phyloP scores from a whole-genome alignment of 1,140 invertebrate genomes.

The Calephelis nemesis region DNA sequence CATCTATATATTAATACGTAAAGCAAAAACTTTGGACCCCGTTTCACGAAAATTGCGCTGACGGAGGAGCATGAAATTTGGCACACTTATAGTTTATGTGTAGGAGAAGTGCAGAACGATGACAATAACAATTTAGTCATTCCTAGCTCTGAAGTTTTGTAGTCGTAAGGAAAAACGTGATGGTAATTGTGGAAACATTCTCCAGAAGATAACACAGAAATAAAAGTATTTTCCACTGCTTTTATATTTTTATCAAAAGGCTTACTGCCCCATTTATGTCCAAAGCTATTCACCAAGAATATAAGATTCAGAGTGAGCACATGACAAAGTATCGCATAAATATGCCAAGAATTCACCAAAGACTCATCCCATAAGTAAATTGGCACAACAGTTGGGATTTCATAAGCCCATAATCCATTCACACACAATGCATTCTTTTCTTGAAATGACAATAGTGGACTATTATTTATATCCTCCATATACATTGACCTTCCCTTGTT shows the following conservation, averaged over 20 bases:
- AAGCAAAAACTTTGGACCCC: too few relatives aligned
- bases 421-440: constrained; percentile 27
- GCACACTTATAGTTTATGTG: too few relatives aligned
- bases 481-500: constrained; percentile 24
- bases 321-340: constrained; percentile 21
- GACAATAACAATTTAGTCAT: constrained; percentile 19
- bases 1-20: too few relatives aligned
- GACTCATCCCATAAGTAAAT: constrained; percentile 26
- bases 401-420: not conserved
- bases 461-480: constrained; percentile 22
- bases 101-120: too few relatives aligned
- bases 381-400: constrained; percentile 23
- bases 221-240: constrained; percentile 8
- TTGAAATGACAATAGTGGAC: constrained; percentile 30
- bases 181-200: constrained; percentile 35
- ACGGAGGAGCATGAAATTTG: too few relatives aligned
- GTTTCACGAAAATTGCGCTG: too few relatives aligned
- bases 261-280: constrained; percentile 23
- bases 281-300: constrained; percentile 27
- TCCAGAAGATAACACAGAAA: constrained; percentile 21
- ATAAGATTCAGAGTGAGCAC: constrained; percentile 16
- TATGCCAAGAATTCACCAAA: constrained; percentile 22
- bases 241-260: constrained; percentile 27
- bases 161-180: constrained; percentile 32
- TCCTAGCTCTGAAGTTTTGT: constrained; percentile 25